These are phyloP conservation scores for Oxyteleia sp. DNA, from an alignment of 2,888 invertebrate species.

Conservation along the genomic window DNA sequence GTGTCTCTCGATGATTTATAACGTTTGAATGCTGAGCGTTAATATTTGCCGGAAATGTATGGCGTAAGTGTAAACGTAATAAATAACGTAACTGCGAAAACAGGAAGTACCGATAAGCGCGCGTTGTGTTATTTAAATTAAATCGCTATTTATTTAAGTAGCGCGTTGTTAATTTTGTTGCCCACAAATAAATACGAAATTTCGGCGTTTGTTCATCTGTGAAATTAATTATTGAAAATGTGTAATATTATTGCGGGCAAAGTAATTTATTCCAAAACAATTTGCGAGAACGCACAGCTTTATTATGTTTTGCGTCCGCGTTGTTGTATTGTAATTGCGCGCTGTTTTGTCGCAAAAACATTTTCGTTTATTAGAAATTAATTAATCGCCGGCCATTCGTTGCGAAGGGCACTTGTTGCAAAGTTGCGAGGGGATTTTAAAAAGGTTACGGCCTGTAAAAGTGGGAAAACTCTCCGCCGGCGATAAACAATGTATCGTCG, in stretches of 20 bases:
- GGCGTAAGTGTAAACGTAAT: background rate
- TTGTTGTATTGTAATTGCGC: slow-evolving; percentile 17
- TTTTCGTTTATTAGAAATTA: slow-evolving; percentile 12
- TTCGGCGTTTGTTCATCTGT: slow-evolving; percentile 21
- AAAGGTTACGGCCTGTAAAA: too few species aligned
- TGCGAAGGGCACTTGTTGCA: too few species aligned
- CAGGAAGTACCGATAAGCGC: slow-evolving; percentile 23
- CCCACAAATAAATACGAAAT: background rate
- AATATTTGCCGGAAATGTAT: background rate
- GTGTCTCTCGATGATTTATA: too few species aligned
- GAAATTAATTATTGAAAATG: slow-evolving; percentile 38
- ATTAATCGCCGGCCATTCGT: background rate
- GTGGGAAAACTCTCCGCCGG: too few species aligned
- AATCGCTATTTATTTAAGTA: slow-evolving; percentile 24
- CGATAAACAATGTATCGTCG: too few species aligned
- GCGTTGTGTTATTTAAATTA: slow-evolving; percentile 24
- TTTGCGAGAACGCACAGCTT: slow-evolving; percentile 4
- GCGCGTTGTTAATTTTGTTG: background rate
- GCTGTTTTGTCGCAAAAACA: slow-evolving; percentile 6
- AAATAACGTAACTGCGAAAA: slow-evolving; percentile 18
- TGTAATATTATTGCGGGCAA: slow-evolving; percentile 16
- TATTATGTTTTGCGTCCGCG: slow-evolving; percentile 9
- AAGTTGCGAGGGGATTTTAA: too few species aligned
- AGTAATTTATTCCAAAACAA: slow-evolving; percentile 21
- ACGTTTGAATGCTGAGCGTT: too few species aligned